A percentile compares a stretch with the other conserved stretches of the same genome.
These are phyloP conservation scores for Sylvia borin DNA, from an alignment of 2,797 vertebrate species.

Conservation along the genomic window DNA sequence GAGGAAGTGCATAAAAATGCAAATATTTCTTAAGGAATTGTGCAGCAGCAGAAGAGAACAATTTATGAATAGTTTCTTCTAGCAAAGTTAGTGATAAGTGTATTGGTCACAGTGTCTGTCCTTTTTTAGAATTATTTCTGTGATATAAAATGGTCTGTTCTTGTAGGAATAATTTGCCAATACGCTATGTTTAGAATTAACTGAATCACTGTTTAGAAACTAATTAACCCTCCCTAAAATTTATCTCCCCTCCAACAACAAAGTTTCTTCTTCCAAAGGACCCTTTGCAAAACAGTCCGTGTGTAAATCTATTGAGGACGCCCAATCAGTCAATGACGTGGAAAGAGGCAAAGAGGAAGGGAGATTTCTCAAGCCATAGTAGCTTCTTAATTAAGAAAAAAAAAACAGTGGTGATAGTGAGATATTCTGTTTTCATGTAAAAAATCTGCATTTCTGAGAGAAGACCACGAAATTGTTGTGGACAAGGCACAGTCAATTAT, in stretches of 20 bases:
- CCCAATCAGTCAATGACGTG: neutral
- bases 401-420: neutral
- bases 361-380: neutral
- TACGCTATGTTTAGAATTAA: neutral
- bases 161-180: neutral
- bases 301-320: neutral
- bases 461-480: neutral
- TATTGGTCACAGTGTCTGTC: neutral
- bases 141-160: neutral
- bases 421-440: neutral
- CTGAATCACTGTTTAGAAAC: neutral
- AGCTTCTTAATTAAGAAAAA: neutral
- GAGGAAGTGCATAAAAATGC: neutral
- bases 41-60: neutral
- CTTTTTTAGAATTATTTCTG: neutral
- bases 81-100: neutral
- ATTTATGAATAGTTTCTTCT: neutral
- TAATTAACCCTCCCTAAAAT: rapidly evolving
- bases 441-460: neutral
- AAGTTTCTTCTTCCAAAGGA: neutral
- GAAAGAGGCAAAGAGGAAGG: neutral
- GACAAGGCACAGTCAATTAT: neutral
- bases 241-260: neutral
- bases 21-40: neutral
- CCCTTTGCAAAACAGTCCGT: neutral